Conservation (phyloP, 2,888 invertebrate species). For the Linyphia triangularis region DNA sequence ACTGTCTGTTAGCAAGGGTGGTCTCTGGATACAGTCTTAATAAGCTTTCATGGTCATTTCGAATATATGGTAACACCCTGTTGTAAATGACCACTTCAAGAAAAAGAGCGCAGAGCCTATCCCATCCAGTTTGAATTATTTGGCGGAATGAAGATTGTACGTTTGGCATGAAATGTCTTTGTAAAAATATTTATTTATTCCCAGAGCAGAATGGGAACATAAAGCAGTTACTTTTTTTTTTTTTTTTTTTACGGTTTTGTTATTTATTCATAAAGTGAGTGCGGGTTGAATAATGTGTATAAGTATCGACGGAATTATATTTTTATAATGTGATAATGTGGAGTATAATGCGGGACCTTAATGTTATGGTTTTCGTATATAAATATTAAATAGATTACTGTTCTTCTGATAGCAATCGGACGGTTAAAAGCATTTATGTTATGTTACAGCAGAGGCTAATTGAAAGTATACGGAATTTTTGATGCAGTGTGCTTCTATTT, state of each 20-base stretch:
- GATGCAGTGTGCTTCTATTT: no score
- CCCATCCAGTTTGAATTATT: slow-evolving; percentile 50
- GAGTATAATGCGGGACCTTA: no score
- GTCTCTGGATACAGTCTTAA: slow-evolving; percentile 48
- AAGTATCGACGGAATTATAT: not conserved
- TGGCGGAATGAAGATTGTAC: slow-evolving; percentile 24
- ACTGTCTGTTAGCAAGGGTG: slow-evolving; percentile 50
- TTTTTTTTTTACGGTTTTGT: not conserved
- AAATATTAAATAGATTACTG: no score
- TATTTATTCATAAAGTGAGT: not conserved
- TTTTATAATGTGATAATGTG: not conserved
- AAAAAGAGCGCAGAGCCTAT: slow-evolving; percentile 36
- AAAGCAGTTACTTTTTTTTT: not conserved
- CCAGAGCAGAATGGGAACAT: not conserved
- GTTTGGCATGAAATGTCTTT: slow-evolving; percentile 17
- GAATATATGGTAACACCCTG: slow-evolving; percentile 59
- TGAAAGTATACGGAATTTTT: no score
- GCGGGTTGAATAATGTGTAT: not conserved
- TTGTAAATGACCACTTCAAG: slow-evolving; percentile 63
- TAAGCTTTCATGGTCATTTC: slow-evolving; percentile 70
- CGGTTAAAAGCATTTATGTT: no score
- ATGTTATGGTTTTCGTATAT: slow-evolving; percentile 20
- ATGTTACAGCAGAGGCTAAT: no score
- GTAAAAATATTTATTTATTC: slow-evolving; percentile 23
- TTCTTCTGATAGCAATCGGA: no score